A percentile compares a stretch with the other conserved stretches of the same genome.
Evolutionary conservation across 2,888 invertebrate genomes (phyloP).

Genomic region (Drosophila leonis): DNA sequence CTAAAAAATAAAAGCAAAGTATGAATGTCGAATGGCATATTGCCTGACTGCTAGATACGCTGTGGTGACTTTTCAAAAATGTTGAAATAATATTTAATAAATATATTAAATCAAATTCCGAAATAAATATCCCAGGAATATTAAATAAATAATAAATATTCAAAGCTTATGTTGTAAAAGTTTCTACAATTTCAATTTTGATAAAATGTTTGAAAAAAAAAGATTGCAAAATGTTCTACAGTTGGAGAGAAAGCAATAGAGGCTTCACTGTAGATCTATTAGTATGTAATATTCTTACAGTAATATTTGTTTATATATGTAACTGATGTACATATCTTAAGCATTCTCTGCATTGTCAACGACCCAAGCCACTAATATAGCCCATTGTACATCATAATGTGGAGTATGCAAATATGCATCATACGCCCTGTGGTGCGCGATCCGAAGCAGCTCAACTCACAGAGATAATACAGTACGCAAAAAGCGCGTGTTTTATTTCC

Average conservation of each 20-base stretch:
- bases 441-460: constrained; percentile 49
- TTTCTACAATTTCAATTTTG: neutral
- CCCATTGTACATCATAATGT: neutral
- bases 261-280: neutral
- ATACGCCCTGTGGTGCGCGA: constrained; percentile 51
- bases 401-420: constrained; percentile 49
- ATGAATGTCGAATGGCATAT: constrained; percentile 7
- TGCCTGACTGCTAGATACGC: constrained; percentile 14
- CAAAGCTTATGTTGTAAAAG: neutral
- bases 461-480: constrained; percentile 71
- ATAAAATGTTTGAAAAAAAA: neutral
- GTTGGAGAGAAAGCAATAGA: neutral
- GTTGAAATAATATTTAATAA: neutral
- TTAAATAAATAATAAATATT: neutral
- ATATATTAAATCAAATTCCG: neutral
- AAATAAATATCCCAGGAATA: neutral
- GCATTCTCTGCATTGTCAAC: neutral
- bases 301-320: neutral
- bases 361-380: neutral
- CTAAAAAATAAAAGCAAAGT: constrained; percentile 37
- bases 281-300: neutral
- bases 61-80: neutral
- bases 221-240: neutral
- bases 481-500: constrained; percentile 81
- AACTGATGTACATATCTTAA: neutral